phyloP scores from a whole-genome alignment of 2,797 vertebrate genomes.

The Ficedula albicollis region DNA sequence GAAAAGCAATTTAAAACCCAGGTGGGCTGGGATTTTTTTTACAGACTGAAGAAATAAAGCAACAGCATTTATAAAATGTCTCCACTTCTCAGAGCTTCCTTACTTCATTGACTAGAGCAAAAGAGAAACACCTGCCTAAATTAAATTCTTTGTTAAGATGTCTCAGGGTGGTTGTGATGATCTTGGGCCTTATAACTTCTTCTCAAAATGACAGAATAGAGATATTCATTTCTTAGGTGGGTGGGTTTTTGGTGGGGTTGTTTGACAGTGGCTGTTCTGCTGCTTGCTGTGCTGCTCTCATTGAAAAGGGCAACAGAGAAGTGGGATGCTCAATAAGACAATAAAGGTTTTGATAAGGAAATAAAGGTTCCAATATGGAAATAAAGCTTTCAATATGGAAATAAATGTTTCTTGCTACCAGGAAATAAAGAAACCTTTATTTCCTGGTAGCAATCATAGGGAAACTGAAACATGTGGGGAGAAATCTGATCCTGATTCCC shows the following conservation, averaged over 20 bases:
- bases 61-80: not conserved
- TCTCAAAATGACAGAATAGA: not conserved
- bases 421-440: not conserved
- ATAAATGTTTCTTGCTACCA: not conserved
- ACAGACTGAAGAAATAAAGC: not conserved
- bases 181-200: not conserved
- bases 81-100: not conserved
- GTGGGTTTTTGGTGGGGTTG: not conserved
- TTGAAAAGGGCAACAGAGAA: not conserved
- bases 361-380: not conserved
- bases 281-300: not conserved
- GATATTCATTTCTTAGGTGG: not conserved
- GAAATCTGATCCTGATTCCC: not conserved
- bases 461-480: not conserved
- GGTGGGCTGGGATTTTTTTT: not conserved
- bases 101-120: not conserved
- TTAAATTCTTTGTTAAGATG: not conserved
- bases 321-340: not conserved
- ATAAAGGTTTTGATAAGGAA: not conserved
- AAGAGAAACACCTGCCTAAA: slow-evolving; percentile 29
- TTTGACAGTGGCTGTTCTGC: not conserved
- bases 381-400: not conserved
- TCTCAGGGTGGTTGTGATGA: not conserved
- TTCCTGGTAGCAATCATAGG: not conserved
- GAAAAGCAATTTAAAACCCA: slow-evolving; percentile 39